Conservation (phyloP, 2,888 invertebrate species). For the Oscheius onirici region DNA sequence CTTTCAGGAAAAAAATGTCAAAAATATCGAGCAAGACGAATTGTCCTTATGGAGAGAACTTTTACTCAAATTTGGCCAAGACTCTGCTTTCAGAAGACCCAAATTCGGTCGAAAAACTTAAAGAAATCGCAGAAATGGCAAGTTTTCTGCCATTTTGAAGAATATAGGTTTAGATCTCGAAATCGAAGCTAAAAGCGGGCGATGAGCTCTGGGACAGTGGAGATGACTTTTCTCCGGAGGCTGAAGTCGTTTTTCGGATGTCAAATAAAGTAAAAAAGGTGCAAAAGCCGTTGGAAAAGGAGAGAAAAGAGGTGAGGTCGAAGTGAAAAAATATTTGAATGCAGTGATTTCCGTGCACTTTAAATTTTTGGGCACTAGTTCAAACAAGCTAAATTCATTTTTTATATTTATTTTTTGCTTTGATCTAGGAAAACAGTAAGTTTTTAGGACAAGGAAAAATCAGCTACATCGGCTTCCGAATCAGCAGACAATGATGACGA, state of each 20-base stretch:
- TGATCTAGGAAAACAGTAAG: too few species aligned
- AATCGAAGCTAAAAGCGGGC: not conserved
- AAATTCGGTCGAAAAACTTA: slow-evolving; percentile 12
- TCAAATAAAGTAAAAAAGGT: slow-evolving; percentile 7
- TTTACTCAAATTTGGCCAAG: slow-evolving; percentile 16
- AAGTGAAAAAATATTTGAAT: not conserved
- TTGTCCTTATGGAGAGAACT: slow-evolving; percentile 16
- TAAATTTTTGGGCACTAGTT: too few species aligned
- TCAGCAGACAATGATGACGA: too few species aligned
- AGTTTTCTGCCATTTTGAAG: not conserved
- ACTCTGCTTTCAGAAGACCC: slow-evolving; percentile 12
- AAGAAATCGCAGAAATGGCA: slow-evolving; percentile 20
- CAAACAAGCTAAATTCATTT: too few species aligned
- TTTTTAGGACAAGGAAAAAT: too few species aligned
- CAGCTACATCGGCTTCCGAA: too few species aligned
- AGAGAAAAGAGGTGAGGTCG: not conserved
- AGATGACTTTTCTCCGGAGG: slow-evolving; percentile 22
- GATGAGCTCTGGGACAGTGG: slow-evolving; percentile 30
- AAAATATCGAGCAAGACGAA: not conserved
- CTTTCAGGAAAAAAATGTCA: not conserved
- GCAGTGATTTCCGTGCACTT: too few species aligned
- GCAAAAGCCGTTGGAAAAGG: not conserved
- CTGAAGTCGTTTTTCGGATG: slow-evolving; percentile 7
- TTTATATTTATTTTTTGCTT: too few species aligned
- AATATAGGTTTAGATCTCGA: not conserved